Evolutionary conservation across 2,888 invertebrate species (phyloP).

Genomic region (Coecobrya sp.): DNA sequence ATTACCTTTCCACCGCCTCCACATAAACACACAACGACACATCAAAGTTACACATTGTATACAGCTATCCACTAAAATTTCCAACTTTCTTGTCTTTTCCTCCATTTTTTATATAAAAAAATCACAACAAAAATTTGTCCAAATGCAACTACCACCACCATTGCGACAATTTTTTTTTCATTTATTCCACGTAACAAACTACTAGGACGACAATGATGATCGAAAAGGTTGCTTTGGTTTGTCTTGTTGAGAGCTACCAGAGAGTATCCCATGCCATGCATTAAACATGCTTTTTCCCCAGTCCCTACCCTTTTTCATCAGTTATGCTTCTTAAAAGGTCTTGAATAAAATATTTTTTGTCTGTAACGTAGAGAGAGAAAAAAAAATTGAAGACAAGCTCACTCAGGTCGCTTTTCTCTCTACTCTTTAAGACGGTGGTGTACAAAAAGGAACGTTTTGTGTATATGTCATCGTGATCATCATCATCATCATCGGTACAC

Average conservation of each 20-base stretch:
- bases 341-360: slow-evolving; percentile 64
- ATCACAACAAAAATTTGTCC: slow-evolving; percentile 38
- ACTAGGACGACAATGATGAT: slow-evolving; percentile 26
- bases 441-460: slow-evolving; percentile 66
- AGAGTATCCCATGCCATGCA: slow-evolving; percentile 61
- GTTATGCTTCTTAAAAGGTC: slow-evolving; percentile 62
- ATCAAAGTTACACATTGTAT: not conserved
- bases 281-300: slow-evolving; percentile 46
- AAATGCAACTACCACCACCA: not conserved
- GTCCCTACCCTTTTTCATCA: slow-evolving; percentile 40
- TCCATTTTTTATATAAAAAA: not conserved
- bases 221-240: slow-evolving; percentile 56
- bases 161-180: not conserved
- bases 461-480: slow-evolving; percentile 66
- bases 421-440: slow-evolving; percentile 34
- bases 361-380: not conserved
- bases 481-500: slow-evolving; percentile 9
- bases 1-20: not conserved
- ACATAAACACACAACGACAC: not conserved
- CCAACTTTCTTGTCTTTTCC: not conserved
- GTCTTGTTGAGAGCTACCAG: slow-evolving; percentile 6
- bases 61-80: not conserved
- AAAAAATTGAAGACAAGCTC: slow-evolving; percentile 55
- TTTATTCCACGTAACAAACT: not conserved
- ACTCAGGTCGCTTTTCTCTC: slow-evolving; percentile 49